A percentile compares a stretch with the other conserved stretches of the same genome.
Conservation (phyloP, 2,888 invertebrate species). For the Caenorhabditis japonica region DNA sequence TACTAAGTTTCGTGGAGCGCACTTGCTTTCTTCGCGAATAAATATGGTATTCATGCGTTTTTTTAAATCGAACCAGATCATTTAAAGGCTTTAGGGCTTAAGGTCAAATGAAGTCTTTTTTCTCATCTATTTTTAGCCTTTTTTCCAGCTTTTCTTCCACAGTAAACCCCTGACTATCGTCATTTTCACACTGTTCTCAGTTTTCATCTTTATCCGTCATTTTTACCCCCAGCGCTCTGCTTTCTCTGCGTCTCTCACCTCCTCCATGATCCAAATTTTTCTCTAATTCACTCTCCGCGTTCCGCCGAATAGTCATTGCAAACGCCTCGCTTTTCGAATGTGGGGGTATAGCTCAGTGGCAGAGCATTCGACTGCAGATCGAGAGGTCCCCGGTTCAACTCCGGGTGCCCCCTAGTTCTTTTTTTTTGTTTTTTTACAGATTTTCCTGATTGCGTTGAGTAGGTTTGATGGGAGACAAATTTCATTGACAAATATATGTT, state of each 20-base stretch:
- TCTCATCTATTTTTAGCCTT: too few species aligned
- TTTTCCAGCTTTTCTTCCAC: too few species aligned
- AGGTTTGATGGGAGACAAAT: too few species aligned
- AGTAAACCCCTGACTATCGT: too few species aligned
- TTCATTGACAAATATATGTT: too few species aligned
- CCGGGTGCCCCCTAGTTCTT: conserved; percentile 67
- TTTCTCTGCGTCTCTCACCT: conserved; percentile 20
- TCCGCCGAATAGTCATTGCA: not conserved
- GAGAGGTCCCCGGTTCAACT: conserved; percentile 76
- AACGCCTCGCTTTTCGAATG: not conserved
- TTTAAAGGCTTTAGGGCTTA: too few species aligned
- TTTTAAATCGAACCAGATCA: too few species aligned
- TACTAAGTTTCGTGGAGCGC: too few species aligned
- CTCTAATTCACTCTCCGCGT: not conserved
- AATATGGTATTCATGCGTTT: too few species aligned
- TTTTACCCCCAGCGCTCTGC: not conserved
- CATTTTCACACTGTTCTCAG: conserved; percentile 1
- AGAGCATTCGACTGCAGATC: conserved; percentile 77
- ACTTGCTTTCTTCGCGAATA: too few species aligned
- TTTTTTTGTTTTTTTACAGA: conserved; percentile 14
- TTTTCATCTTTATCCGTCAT: not conserved
- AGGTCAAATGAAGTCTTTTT: too few species aligned
- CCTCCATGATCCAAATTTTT: not conserved
- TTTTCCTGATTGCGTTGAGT: too few species aligned
- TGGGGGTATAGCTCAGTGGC: conserved; percentile 76